Evolutionary conservation across 2,888 invertebrate species (phyloP).

Genomic region (Periphyllus acericola): DNA sequence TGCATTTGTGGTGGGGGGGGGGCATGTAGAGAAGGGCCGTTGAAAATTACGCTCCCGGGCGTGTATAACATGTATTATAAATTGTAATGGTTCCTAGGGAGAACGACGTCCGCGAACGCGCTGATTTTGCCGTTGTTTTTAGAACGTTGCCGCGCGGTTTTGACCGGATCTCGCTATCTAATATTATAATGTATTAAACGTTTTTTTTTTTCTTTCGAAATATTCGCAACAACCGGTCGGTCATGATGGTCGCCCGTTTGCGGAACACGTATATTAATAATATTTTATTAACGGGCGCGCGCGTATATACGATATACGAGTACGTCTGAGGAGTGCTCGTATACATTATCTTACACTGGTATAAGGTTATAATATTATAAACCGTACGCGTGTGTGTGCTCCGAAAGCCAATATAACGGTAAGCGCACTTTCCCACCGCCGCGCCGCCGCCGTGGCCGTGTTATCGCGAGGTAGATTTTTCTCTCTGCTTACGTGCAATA

Average conservation of each 20-base stretch:
- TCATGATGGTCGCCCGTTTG: not conserved
- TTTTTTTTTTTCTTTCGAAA: not conserved
- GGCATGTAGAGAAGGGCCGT: no score
- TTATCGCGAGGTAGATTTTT: not conserved
- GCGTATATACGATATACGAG: not conserved
- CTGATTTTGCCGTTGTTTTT: not conserved
- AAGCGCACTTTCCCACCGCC: constrained; percentile 13
- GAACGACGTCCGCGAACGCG: not conserved
- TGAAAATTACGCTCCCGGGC: no score
- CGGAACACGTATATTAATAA: constrained; percentile 8
- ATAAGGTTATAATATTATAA: not conserved
- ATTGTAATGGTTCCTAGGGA: not conserved
- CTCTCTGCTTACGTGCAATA: not conserved
- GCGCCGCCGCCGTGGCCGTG: not conserved
- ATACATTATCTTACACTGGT: not conserved
- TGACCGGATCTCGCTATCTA: constrained; percentile 5
- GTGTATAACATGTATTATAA: no score
- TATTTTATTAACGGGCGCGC: not conserved
- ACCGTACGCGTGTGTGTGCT: not conserved
- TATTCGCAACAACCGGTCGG: constrained; percentile 21
- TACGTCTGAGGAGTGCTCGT: not conserved
- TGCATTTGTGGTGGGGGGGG: no score
- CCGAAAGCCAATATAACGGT: constrained; percentile 12
- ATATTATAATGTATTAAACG: not conserved
- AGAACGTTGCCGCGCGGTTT: not conserved